Evolutionary conservation across 1,140 invertebrate genomes (phyloP), one percentile per base, ranked within the genome.

Genomic region (Trachelipus rathkii): DNA sequence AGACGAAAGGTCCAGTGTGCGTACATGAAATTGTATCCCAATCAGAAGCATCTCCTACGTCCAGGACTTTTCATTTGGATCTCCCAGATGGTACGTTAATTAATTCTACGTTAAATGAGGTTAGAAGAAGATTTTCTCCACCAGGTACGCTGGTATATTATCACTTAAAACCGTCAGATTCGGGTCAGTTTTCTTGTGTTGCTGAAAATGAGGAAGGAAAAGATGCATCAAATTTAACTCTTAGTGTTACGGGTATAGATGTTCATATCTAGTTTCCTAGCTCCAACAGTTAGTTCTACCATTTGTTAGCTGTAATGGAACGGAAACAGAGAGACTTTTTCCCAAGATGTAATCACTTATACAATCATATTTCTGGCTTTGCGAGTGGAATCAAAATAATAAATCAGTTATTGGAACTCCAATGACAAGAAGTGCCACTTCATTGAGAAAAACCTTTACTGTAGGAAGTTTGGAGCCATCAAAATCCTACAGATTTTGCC

Each of bases 281-380:
- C 85, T 76, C 82, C 84, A 6, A 79, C 80, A 10, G 81, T 85
- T 4, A 82, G 85, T 5, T 83, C 84, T 50, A 85, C 84, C 71
- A n/a, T 86, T 84, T 76, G 84, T 87, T 24, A 86, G 86, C 0
- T 15, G 83, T 86, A 3, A n/a, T 86, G 85, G 85, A 86, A 85
- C 68, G 87, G 86, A 9, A n/a, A 86, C 85, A 21, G 85, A 84
- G 43, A 82, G 10, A 83, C 83, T 80, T 83, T 68, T 84, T 84
- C 67, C 83, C 84, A 13, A 82, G 85, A 68, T 87, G n/a, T n/a
- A n/a, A n/a, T n/a, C n/a, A n/a, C n/a, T n/a, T n/a, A 86, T 76
- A 83, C 85, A 72, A 83, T 87, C 23, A 78, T 84, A 7, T 86
- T n/a, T n/a, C n/a, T n/a, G n/a, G n/a, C n/a, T 86, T 78, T 77